Evolutionary conservation across 2,888 invertebrate genomes (phyloP), one percentile per base, ranked within the genome.

Genomic region (Muscina levida): DNA sequence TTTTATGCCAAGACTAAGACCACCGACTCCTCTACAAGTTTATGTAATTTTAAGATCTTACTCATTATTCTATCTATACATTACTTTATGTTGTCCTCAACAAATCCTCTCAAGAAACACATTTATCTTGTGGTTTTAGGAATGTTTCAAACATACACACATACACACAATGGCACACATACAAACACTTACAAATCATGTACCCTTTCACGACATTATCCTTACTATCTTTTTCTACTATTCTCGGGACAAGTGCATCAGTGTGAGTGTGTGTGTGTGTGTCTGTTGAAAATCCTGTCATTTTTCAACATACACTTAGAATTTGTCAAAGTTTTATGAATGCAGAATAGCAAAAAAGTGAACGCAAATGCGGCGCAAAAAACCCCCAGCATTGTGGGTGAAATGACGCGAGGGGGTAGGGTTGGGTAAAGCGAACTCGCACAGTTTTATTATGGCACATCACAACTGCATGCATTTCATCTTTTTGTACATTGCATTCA

Each of bases 291-390:
- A 80, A 80, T 77, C 80, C 80, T 77, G 71, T 72, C 71, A 81
- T 81, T 81, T 77, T 77, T 81, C 74, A 81, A 62, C 71, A 81
- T 81, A 74, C 81, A 81, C 68, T 77, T 81, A 77, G 72, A 77
- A 81, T 81, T 81, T 81, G 77, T 81, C 81, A 81, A 81, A 81
- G 71, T 81, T 81, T 81, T 81, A 81, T 81, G 77, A 77, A 81
- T 81, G 74, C 53, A 74, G 46, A 77, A 71, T 66, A 72, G 71
- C 31, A 53, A 66, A 51, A 48, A 76, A 67, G 10, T 19, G 13
- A 59, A 59, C 59, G 11, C 59, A 42, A 62, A 62, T 19, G 13
- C 56, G 11, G 22, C 13, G 13, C 42, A 62, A 62, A 42, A 37
- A 59, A 59, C 22, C 31, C 37, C 62, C 24, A 51, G 1, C 8